These are phyloP conservation scores for Doris montereyensis DNA, from an alignment of 2,888 invertebrate species.

Conservation along the genomic window DNA sequence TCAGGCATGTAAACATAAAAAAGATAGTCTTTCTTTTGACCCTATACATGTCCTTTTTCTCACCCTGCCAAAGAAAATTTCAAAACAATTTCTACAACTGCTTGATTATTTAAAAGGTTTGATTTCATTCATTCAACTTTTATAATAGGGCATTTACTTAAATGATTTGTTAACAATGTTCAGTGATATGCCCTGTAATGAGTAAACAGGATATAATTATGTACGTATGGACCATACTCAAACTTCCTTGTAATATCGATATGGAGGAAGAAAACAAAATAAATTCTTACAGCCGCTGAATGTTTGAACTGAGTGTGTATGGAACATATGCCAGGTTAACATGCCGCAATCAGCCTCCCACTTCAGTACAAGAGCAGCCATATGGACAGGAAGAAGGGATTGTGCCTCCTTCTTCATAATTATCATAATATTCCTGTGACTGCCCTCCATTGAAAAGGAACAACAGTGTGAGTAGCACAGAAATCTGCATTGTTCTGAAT, in stretches of 20 bases:
- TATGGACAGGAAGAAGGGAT: not conserved
- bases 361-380: slow-evolving; percentile 7
- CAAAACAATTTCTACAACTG: too few relatives aligned
- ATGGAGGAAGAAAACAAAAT: not conserved
- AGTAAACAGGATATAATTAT: not conserved
- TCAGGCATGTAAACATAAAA: too few relatives aligned
- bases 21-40: too few relatives aligned
- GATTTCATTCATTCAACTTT: too few relatives aligned
- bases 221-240: not conserved
- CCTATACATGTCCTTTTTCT: too few relatives aligned
- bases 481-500: not conserved
- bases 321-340: slow-evolving; percentile 16
- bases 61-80: too few relatives aligned
- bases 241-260: not conserved
- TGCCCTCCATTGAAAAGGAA: not conserved
- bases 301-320: not conserved
- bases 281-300: slow-evolving; percentile 31
- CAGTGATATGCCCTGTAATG: not conserved
- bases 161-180: too few relatives aligned
- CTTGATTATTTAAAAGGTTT: too few relatives aligned
- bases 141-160: too few relatives aligned
- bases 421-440: not conserved
- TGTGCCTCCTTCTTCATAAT: not conserved
- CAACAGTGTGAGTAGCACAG: not conserved
- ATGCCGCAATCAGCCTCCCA: slow-evolving; percentile 7